Conservation (phyloP, 2,797 vertebrate species). For the Amblyraja radiata region DNA sequence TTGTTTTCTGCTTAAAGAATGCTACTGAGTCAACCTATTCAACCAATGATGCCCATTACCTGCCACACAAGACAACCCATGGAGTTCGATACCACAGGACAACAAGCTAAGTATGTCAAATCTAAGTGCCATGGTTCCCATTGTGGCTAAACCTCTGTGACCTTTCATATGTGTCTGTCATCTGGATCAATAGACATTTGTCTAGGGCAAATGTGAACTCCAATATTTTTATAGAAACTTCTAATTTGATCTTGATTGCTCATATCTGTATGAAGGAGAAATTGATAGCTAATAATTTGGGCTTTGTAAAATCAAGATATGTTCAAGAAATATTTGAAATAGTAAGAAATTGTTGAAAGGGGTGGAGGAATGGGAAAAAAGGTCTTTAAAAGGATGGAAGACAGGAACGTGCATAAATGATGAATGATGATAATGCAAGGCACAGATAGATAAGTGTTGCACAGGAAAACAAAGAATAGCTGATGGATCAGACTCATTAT, state of each 20-base stretch:
- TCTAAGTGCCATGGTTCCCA: not conserved
- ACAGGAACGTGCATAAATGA: not conserved
- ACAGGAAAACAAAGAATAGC: not conserved
- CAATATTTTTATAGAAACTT: not conserved
- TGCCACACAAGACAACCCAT: slow-evolving; percentile 57
- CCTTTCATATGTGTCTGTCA: not conserved
- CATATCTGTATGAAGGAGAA: not conserved
- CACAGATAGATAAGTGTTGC: not conserved
- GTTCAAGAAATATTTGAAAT: not conserved
- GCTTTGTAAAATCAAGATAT: not conserved
- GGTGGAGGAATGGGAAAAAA: not conserved
- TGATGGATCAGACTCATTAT: not conserved
- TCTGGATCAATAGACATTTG: not conserved
- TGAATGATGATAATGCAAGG: not conserved
- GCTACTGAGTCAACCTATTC: slow-evolving; percentile 67
- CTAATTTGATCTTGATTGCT: not conserved
- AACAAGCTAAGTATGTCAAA: slow-evolving; percentile 60
- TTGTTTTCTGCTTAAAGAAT: slow-evolving; percentile 49
- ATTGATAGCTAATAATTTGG: not conserved
- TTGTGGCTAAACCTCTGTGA: not conserved
- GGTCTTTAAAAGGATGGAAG: not conserved
- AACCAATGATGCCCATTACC: slow-evolving; percentile 67
- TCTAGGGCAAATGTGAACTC: not conserved
- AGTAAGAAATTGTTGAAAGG: not conserved
- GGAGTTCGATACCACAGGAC: slow-evolving; percentile 53